These are phyloP conservation scores for Volucella zonaria DNA, from an alignment of 2,888 invertebrate species.

Conservation along the genomic window DNA sequence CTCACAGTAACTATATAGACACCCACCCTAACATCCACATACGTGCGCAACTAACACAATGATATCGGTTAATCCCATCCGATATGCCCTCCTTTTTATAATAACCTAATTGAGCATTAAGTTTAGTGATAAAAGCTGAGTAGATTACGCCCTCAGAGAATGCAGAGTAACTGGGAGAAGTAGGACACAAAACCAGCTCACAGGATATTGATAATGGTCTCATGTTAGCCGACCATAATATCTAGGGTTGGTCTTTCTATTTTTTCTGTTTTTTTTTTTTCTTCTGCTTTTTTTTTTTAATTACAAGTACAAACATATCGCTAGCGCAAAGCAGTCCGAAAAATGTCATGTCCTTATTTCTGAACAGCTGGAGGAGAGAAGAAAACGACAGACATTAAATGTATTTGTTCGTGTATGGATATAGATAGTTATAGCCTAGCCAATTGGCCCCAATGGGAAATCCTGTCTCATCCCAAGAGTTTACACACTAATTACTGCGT, in stretches of 20 bases:
- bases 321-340: conserved; percentile 21
- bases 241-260: conserved; percentile 42
- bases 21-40: neutral
- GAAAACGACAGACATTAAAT: conserved; percentile 10
- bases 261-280: no score
- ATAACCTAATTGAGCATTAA: conserved; percentile 73
- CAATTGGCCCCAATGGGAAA: conserved; percentile 52
- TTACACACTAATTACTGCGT: conserved; percentile 50
- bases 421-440: conserved; percentile 30
- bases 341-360: conserved; percentile 21
- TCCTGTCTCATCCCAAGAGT: conserved; percentile 24
- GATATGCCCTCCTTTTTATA: conserved; percentile 67
- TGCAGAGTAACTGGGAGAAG: conserved; percentile 35
- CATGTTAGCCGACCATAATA: conserved; percentile 70
- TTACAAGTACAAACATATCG: conserved; percentile 36
- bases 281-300: conserved; percentile 43
- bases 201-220: conserved; percentile 72
- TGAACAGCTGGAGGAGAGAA: neutral
- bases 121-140: conserved; percentile 73
- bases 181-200: conserved; percentile 20
- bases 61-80: conserved; percentile 71
- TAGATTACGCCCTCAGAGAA: conserved; percentile 62
- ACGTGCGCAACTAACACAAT: conserved; percentile 21
- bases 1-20: neutral
- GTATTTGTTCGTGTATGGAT: conserved; percentile 10